A percentile compares a stretch with the other conserved stretches of the same genome.
Conservation (phyloP, 2,797 vertebrate genomes). For the Halcyon leucocephala region DNA sequence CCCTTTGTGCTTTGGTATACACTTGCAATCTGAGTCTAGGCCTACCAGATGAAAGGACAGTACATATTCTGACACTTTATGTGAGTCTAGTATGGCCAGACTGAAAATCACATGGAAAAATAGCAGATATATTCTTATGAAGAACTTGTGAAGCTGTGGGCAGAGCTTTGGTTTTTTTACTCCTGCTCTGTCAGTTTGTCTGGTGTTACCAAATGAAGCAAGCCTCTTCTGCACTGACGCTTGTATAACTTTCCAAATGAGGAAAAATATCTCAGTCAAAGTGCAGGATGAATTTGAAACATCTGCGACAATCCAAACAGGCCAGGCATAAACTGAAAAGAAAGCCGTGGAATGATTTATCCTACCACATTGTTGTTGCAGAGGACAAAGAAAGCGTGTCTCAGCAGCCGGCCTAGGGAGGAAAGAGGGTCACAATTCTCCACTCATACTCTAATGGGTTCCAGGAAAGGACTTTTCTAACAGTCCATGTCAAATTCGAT, state of each 20-base stretch:
- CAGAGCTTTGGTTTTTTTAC: background rate
- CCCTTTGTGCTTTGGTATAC: background rate
- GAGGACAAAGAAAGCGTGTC: background rate
- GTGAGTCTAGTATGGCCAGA: background rate
- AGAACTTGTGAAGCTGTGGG: background rate
- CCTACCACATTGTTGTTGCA: background rate
- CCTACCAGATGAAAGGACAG: background rate
- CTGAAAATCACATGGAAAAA: background rate
- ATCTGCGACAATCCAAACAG: background rate
- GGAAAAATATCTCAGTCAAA: background rate
- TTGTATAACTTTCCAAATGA: background rate
- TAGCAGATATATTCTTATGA: background rate
- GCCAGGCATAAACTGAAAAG: background rate
- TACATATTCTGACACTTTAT: background rate
- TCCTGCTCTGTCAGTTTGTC: background rate
- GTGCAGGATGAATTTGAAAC: background rate
- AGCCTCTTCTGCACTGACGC: background rate
- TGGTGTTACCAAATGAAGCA: background rate
- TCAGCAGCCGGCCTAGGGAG: background rate
- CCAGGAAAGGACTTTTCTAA: background rate
- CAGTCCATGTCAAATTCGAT: background rate
- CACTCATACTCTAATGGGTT: background rate
- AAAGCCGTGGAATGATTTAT: background rate
- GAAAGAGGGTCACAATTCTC: background rate
- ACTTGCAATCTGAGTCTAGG: background rate